Evolutionary conservation across 2,888 invertebrate genomes (phyloP), one percentile per base, ranked within the genome.

Genomic region (Noctua janthina): DNA sequence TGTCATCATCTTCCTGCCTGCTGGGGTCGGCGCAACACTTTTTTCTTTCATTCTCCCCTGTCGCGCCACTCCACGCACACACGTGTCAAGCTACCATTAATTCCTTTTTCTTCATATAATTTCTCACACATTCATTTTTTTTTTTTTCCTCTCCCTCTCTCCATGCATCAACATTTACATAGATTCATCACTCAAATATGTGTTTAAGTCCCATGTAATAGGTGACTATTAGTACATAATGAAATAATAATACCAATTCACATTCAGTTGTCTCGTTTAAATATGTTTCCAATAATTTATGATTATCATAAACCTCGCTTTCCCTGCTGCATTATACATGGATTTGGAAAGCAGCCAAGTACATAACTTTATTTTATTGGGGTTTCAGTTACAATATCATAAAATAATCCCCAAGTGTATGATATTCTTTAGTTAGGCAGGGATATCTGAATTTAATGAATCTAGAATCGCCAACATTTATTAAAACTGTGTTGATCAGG

Each of bases 311-410:
- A 67, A 56, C 10, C 20, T 10, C 20, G 35, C 39, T 29, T 51
- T 35, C 8, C 8, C 17, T 23, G 35, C 39, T 68, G 43, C 46
- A 68, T 62, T 82, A 67, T 59, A 4, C 13, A 54, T 62, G n/a
- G 15, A 39, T 76, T 68, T 81, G 83, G 51, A 51, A 43, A 46
- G 8, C 51, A 39, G 68, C 68, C 81, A 81, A 29, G 20, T 23
- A 8, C 46, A 23, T 51, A 76, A 76, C 43, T 59, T 83, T n/a
- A 51, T 54, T 83, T 62, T 77, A 54, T 77, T 54, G 23, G 35
- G 68, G 59, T 56, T 56, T 29, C 39, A 51, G 35, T 76, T 4
- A 68, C 15, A 76, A 49, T 79, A 56, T 79, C 67, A 20, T 62
- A 29, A 51, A 59, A 74, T 67, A 49, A 79, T 56, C 46, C 46